Evolutionary conservation across 2,113 vertebrate species (phyloP).

Genomic region (Gymnocephalus cernua): DNA sequence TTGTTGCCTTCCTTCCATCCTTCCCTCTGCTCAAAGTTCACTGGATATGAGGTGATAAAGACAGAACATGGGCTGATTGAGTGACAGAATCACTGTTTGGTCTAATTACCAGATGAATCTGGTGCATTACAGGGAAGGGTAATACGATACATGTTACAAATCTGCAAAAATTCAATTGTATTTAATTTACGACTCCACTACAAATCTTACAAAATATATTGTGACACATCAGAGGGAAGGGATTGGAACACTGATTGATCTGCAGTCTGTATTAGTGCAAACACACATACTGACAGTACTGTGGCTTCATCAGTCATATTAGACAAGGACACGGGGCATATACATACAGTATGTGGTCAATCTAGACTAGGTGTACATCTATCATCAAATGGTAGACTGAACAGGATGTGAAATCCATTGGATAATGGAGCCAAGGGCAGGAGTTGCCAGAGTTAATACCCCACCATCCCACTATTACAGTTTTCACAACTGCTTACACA

Average conservation of each 20-base stretch:
- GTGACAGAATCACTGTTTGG: not conserved
- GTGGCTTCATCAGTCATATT: not conserved
- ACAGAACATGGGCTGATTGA: not conserved
- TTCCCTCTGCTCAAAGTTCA: constrained; percentile 60
- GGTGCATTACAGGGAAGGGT: not conserved
- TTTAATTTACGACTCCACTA: not conserved
- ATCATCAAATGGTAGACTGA: not conserved
- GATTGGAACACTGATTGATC: not conserved
- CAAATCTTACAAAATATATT: not conserved
- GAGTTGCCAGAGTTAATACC: not conserved
- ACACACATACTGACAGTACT: not conserved
- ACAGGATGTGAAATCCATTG: not conserved
- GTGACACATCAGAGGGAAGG: not conserved
- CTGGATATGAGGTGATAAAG: constrained; percentile 29
- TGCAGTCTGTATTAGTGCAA: not conserved
- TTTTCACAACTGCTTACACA: no score
- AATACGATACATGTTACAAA: not conserved
- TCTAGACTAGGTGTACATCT: not conserved
- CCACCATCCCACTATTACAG: not conserved
- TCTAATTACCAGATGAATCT: constrained; percentile 17
- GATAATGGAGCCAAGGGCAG: not conserved
- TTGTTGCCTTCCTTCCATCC: constrained; percentile 31
- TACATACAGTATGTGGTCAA: no score
- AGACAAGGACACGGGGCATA: not conserved
- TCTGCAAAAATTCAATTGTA: not conserved